phyloP scores from a whole-genome alignment of 2,888 invertebrate genomes.

The Heliconius sara region DNA sequence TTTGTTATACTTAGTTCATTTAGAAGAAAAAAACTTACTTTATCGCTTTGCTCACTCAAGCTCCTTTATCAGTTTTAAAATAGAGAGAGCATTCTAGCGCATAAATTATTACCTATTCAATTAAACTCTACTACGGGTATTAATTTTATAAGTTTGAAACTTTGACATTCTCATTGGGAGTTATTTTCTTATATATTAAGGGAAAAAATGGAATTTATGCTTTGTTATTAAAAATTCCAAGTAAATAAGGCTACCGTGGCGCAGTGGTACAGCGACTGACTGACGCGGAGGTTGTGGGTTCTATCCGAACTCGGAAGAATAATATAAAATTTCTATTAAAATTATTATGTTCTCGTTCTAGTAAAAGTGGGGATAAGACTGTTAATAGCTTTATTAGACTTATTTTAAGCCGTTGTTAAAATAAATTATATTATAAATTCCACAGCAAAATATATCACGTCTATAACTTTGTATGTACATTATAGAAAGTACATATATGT shows the following conservation, averaged over 20 bases:
- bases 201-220: not conserved
- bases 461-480: too few relatives aligned
- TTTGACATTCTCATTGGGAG: constrained; percentile 13
- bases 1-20: not conserved
- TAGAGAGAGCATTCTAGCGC: constrained; percentile 45
- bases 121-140: constrained; percentile 37
- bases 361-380: not conserved
- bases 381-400: too few relatives aligned
- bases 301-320: not conserved
- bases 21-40: constrained; percentile 22
- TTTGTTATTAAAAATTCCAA: not conserved
- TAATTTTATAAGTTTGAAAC: constrained; percentile 38
- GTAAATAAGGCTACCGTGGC: not conserved
- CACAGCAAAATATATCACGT: too few relatives aligned
- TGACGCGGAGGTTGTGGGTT: not conserved
- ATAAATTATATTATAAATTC: too few relatives aligned
- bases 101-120: constrained; percentile 50
- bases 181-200: constrained; percentile 4
- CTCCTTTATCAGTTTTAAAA: constrained; percentile 40
- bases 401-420: too few relatives aligned
- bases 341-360: not conserved
- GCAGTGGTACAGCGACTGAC: not conserved
- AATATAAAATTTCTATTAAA: not conserved
- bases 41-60: constrained; percentile 32
- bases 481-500: too few relatives aligned